phyloP scores from a whole-genome alignment of 2,797 vertebrate species.

The Pipistrellus nathusii region DNA sequence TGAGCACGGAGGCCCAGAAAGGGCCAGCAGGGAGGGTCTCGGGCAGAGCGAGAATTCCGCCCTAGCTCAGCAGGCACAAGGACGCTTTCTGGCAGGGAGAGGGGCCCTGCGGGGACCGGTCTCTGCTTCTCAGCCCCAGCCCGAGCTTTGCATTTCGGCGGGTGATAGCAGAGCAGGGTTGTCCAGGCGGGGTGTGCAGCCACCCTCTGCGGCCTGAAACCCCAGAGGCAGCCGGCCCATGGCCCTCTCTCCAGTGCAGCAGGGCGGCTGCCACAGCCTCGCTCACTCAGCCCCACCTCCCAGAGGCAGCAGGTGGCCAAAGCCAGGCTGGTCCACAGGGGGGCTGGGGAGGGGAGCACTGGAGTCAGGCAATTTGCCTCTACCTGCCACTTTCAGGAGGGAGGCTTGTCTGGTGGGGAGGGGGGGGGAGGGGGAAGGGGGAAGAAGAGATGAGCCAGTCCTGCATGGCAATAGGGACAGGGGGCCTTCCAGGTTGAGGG shows the following conservation, averaged over 20 bases:
- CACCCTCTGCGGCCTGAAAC: neutral
- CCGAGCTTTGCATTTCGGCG: neutral
- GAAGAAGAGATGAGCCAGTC: neutral
- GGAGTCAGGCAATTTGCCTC: neutral
- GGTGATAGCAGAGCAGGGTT: neutral
- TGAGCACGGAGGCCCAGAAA: neutral
- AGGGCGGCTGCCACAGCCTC: neutral
- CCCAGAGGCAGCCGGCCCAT: neutral
- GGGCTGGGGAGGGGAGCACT: too few species aligned
- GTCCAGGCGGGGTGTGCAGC: neutral
- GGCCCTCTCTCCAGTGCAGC: neutral
- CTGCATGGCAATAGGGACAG: neutral
- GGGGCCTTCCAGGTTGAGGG: neutral
- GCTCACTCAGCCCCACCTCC: neutral
- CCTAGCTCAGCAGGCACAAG: neutral
- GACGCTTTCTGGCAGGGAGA: neutral
- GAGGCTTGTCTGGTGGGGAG: neutral
- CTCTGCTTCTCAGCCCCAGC: neutral
- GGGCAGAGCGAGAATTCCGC: neutral
- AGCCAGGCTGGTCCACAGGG: neutral
- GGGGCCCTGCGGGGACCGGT: neutral
- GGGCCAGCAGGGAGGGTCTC: too few species aligned
- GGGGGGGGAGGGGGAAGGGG: too few species aligned
- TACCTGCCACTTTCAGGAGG: neutral
- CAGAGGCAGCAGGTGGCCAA: neutral